These are phyloP conservation scores for Drosophila paulistorum DNA, from an alignment of 1,140 invertebrate genomes.

Conservation along the genomic window DNA sequence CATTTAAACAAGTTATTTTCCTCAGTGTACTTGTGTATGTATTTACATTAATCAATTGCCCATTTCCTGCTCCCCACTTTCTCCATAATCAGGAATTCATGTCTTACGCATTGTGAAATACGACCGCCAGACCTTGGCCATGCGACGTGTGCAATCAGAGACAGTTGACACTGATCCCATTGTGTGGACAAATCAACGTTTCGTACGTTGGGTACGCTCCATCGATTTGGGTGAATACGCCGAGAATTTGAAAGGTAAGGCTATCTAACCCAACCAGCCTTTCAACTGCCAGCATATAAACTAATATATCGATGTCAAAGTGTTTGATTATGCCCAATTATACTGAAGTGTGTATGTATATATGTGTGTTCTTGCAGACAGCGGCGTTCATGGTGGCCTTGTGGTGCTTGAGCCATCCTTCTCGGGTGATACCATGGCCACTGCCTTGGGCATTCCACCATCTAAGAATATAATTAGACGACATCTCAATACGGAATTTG, in stretches of 20 bases:
- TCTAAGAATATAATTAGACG: slow-evolving; percentile 96
- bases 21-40: neutral
- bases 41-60: too few relatives aligned
- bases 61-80: neutral
- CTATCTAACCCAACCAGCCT: slow-evolving; percentile 10
- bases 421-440: slow-evolving; percentile 96
- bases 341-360: neutral
- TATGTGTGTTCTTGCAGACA: slow-evolving; percentile 85
- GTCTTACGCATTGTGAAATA: slow-evolving; percentile 95
- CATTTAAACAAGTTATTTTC: neutral
- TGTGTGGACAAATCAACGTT: slow-evolving; percentile 97
- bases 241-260: slow-evolving; percentile 94
- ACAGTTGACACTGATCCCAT: slow-evolving; percentile 94
- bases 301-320: neutral
- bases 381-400: slow-evolving; percentile 95
- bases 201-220: slow-evolving; percentile 95
- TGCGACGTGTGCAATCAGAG: slow-evolving; percentile 94
- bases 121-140: slow-evolving; percentile 94
- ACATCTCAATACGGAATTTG: slow-evolving; percentile 94
- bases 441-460: slow-evolving; percentile 95
- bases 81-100: slow-evolving; percentile 86
- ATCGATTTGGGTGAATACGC: slow-evolving; percentile 97
- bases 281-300: too few relatives aligned
- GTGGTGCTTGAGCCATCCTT: slow-evolving; percentile 96
- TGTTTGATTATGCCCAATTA: slow-evolving; percentile 29